Conservation (phyloP, 2,797 vertebrate genomes). For the Gymnothorax reevesii region DNA sequence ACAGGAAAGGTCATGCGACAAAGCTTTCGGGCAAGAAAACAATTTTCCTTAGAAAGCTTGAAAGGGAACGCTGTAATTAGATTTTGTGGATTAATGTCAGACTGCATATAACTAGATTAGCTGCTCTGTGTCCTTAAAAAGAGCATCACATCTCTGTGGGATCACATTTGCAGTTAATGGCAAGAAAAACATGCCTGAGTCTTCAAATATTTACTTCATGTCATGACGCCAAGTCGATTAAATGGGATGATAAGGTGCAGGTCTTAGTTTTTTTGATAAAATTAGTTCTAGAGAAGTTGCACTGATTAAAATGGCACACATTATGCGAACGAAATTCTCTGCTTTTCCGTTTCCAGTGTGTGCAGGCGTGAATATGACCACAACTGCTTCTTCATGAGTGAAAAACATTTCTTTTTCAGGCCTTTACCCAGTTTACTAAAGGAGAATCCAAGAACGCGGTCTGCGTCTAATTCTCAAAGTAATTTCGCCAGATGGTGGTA, state of each 20-base stretch:
- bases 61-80: slow-evolving; percentile 5
- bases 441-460: background rate
- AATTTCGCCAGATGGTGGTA: background rate
- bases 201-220: background rate
- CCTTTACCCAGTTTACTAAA: background rate
- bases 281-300: background rate
- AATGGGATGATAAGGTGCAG: slow-evolving; percentile 7
- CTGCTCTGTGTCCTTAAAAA: slow-evolving; percentile 16
- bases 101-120: slow-evolving; percentile 13
- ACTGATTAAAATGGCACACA: background rate
- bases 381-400: too few species aligned
- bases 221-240: background rate
- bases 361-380: background rate
- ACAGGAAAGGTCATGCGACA: slow-evolving; percentile 57
- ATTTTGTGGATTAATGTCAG: slow-evolving; percentile 1
- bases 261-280: background rate
- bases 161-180: background rate
- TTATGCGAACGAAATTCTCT: background rate
- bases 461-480: slow-evolving; percentile 6
- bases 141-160: background rate
- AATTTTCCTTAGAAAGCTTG: background rate
- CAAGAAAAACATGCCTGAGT: background rate
- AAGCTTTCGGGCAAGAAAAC: slow-evolving; percentile 19
- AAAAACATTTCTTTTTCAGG: background rate
- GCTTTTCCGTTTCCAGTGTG: background rate